Evolutionary conservation across 2,888 invertebrate species (phyloP).

Genomic region (Crocallis elinguaria): DNA sequence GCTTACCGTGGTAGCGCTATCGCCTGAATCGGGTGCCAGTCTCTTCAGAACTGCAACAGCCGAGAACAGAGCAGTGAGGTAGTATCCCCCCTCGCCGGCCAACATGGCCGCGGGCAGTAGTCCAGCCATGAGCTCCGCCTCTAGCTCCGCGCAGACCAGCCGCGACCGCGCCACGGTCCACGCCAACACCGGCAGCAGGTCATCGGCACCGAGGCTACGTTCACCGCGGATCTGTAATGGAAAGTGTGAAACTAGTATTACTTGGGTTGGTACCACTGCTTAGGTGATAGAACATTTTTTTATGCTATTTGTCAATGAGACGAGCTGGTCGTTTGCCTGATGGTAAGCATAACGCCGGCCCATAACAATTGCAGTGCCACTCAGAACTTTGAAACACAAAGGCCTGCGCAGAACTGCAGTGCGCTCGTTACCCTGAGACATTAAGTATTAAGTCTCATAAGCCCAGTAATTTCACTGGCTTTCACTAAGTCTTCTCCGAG

Average conservation of each 20-base stretch:
- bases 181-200: slow-evolving; percentile 95
- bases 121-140: slow-evolving; percentile 98
- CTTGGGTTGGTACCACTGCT: background rate
- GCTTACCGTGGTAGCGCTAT: slow-evolving; percentile 69
- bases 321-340: too few relatives aligned
- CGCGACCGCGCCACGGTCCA: slow-evolving; percentile 96
- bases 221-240: slow-evolving; percentile 86
- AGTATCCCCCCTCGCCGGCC: slow-evolving; percentile 97
- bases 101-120: slow-evolving; percentile 95
- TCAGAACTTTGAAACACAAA: too few relatives aligned
- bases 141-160: slow-evolving; percentile 96
- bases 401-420: too few relatives aligned
- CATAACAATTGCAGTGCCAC: too few relatives aligned
- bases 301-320: too few relatives aligned
- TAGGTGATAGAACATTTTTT: too few relatives aligned
- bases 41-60: slow-evolving; percentile 95
- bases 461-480: too few relatives aligned
- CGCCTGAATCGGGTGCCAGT: slow-evolving; percentile 76
- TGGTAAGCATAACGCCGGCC: too few relatives aligned
- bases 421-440: too few relatives aligned
- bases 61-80: slow-evolving; percentile 96
- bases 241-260: slow-evolving; percentile 17
- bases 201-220: slow-evolving; percentile 92
- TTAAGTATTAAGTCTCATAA: too few relatives aligned
- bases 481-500: too few relatives aligned